Evolutionary conservation across 2,888 invertebrate genomes (phyloP).

Genomic region (Cecidostiba fungosa): DNA sequence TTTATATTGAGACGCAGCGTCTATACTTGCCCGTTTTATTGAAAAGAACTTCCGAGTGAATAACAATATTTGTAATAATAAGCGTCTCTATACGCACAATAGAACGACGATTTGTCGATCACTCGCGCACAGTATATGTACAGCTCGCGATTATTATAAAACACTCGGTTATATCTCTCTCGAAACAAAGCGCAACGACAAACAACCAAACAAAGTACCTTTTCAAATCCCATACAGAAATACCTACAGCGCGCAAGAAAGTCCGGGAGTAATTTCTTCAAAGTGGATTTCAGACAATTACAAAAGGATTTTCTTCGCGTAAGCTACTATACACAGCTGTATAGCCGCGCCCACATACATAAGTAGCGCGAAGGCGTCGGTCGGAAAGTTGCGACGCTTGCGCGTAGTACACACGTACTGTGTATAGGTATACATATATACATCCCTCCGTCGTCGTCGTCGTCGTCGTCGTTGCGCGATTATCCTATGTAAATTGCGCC

Average conservation of each 20-base stretch:
- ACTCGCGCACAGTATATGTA: too few relatives aligned
- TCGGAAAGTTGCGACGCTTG: background rate
- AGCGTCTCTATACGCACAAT: too few relatives aligned
- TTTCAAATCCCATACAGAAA: background rate
- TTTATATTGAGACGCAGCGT: too few relatives aligned
- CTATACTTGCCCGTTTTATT: too few relatives aligned
- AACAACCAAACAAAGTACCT: background rate
- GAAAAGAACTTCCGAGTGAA: background rate
- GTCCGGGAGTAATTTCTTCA: slow-evolving; percentile 5
- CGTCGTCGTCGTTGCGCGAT: slow-evolving; percentile 31
- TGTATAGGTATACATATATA: too few relatives aligned
- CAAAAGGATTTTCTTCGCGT: slow-evolving; percentile 30
- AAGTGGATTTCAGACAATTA: slow-evolving; percentile 41
- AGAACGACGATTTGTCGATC: too few relatives aligned
- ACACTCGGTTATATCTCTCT: too few relatives aligned
- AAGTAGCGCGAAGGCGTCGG: background rate
- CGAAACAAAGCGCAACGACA: too few relatives aligned
- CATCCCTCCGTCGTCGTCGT: too few relatives aligned
- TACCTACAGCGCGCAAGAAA: background rate
- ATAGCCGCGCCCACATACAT: slow-evolving; percentile 1
- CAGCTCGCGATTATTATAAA: too few relatives aligned
- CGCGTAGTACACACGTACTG: background rate
- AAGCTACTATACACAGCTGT: background rate
- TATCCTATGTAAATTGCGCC: slow-evolving; percentile 59
- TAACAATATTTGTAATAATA: too few relatives aligned